Evolutionary conservation across 2,888 invertebrate genomes (phyloP).

Genomic region (Xestia xanthographa): DNA sequence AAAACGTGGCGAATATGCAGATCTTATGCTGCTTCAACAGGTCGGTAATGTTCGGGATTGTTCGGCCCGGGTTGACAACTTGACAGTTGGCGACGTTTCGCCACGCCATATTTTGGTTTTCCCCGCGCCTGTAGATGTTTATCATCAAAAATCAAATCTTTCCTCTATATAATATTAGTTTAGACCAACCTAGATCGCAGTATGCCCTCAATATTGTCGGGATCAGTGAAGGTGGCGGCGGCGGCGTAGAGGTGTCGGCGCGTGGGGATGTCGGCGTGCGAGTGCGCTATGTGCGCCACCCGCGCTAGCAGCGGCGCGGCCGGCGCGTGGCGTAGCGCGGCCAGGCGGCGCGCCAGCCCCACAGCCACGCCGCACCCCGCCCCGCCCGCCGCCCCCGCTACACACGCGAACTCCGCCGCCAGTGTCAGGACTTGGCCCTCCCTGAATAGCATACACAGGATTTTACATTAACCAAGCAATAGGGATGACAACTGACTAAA

Average conservation of each 20-base stretch:
- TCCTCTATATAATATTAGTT: no score
- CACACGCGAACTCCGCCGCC: conserved; percentile 71
- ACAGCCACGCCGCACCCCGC: conserved; percentile 74
- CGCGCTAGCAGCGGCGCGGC: conserved; percentile 72
- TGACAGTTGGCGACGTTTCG: no score
- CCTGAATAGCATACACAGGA: background rate
- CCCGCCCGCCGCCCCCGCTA: conserved; percentile 74
- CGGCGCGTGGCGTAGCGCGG: conserved; percentile 70
- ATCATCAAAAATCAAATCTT: no score
- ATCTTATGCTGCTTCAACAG: no score
- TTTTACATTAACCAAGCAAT: background rate
- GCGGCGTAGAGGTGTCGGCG: conserved; percentile 78
- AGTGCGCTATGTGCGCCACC: conserved; percentile 72
- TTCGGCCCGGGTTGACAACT: no score
- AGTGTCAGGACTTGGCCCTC: conserved; percentile 76
- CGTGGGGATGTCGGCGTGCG: conserved; percentile 75
- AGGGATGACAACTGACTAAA: no score
- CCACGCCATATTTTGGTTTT: no score
- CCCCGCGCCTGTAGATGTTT: no score
- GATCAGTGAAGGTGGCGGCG: conserved; percentile 70
- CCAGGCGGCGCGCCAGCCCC: conserved; percentile 75
- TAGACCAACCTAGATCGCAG: conserved; percentile 70
- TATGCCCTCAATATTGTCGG: conserved; percentile 69
- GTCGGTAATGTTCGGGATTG: no score
- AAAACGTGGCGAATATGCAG: no score